These are phyloP conservation scores for Patella caerulea DNA, from an alignment of 2,888 invertebrate genomes.

Conservation along the genomic window DNA sequence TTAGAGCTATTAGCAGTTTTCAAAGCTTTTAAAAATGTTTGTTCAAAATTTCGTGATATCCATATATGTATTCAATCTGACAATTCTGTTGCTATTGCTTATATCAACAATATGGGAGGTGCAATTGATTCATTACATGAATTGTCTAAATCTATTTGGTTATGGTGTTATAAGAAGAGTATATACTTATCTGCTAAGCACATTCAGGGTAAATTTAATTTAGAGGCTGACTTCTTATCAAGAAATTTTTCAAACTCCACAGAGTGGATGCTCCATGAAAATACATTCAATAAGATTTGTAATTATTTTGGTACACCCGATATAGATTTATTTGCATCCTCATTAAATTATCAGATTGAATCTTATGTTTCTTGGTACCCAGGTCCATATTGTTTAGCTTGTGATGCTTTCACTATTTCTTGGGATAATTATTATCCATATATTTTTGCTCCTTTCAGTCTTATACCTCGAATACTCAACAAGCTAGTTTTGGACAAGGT, in stretches of 20 bases:
- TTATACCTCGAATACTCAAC: conserved; percentile 6
- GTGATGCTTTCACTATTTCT: conserved; percentile 29
- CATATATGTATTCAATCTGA: conserved; percentile 21
- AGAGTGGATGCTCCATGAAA: conserved; percentile 34
- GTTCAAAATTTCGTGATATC: not conserved
- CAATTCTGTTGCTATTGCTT: conserved; percentile 31
- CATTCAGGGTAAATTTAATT: conserved; percentile 24
- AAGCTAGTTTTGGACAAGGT: conserved; percentile 26
- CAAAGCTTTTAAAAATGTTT: not conserved
- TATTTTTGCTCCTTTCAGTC: conserved; percentile 32
- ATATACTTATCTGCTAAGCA: conserved; percentile 29
- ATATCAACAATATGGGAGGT: conserved; percentile 32
- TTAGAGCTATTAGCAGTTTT: not conserved
- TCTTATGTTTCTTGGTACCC: conserved; percentile 30
- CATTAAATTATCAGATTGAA: conserved; percentile 27
- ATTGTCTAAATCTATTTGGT: conserved; percentile 22
- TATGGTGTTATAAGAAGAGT: conserved; percentile 28
- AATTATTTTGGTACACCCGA: conserved; percentile 24
- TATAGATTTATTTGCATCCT: conserved; percentile 34
- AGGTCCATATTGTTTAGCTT: conserved; percentile 25
- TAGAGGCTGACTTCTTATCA: conserved; percentile 28
- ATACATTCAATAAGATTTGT: conserved; percentile 24
- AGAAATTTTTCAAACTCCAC: conserved; percentile 29
- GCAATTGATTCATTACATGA: conserved; percentile 1
- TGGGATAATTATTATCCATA: conserved; percentile 34